Evolutionary conservation across 1,140 invertebrate species (phyloP).

Genomic region (Papilio polytes): DNA sequence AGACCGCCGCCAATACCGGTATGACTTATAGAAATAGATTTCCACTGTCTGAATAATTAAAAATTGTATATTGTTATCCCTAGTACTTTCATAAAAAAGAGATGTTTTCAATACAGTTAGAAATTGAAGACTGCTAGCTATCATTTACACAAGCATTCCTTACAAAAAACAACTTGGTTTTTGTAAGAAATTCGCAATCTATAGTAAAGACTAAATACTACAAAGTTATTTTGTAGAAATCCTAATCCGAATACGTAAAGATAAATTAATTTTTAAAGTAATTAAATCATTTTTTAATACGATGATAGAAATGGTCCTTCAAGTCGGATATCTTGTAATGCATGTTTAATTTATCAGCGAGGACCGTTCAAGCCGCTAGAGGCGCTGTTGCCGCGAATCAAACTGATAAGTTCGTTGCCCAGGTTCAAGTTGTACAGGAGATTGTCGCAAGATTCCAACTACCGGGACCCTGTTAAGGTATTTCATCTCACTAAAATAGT

Average conservation of each 20-base stretch:
- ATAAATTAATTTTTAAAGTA: too few species aligned
- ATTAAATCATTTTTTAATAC: too few species aligned
- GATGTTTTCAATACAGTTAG: too few species aligned
- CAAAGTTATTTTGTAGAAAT: too few species aligned
- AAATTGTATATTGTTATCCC: too few species aligned
- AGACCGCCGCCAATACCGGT: conserved; percentile 60
- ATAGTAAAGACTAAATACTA: too few species aligned
- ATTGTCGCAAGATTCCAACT: conserved; percentile 68
- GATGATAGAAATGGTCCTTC: not conserved
- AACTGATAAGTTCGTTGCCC: conserved; percentile 55
- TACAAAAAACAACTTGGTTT: too few species aligned
- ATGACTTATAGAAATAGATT: not conserved
- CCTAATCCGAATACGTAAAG: too few species aligned
- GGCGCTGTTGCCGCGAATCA: conserved; percentile 63
- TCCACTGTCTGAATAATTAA: not conserved
- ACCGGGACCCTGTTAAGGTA: conserved; percentile 73
- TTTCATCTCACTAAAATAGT: not conserved
- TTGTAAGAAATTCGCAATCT: too few species aligned
- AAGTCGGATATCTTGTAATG: not conserved
- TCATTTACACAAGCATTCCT: too few species aligned
- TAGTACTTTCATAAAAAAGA: too few species aligned
- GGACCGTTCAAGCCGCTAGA: conserved; percentile 62
- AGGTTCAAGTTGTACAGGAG: conserved; percentile 68
- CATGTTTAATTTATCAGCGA: conserved; percentile 51
- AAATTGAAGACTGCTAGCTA: too few species aligned